Conservation (phyloP, 2,888 invertebrate genomes). For the Drosophila algonquin region DNA sequence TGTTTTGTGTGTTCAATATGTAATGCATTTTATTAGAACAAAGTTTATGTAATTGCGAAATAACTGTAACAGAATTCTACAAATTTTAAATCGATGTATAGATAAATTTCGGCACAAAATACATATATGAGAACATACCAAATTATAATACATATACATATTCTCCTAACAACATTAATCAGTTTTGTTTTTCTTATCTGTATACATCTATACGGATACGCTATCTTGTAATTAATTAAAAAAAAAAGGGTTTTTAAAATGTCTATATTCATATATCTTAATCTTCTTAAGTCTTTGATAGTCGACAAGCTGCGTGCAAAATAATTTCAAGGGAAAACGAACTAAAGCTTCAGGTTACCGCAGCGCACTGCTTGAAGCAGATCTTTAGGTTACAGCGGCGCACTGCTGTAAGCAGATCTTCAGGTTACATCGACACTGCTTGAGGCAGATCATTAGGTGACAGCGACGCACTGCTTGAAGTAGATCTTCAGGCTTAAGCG, state of each 20-base stretch:
- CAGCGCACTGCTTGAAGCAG: too few species aligned
- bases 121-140: conserved; percentile 27
- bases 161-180: not conserved
- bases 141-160: not conserved
- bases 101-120: conserved; percentile 26
- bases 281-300: too few species aligned
- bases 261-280: too few species aligned
- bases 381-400: too few species aligned
- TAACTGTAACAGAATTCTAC: not conserved
- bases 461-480: too few species aligned
- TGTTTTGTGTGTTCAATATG: conserved; percentile 8
- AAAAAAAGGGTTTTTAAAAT: not conserved
- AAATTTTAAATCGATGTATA: conserved; percentile 7
- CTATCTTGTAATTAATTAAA: too few species aligned
- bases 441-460: too few species aligned
- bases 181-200: not conserved
- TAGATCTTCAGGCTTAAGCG: too few species aligned
- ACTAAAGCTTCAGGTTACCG: not conserved
- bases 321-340: too few species aligned
- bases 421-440: too few species aligned
- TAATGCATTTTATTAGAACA: conserved; percentile 7
- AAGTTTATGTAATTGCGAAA: conserved; percentile 9
- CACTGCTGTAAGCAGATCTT: too few species aligned
- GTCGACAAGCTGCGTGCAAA: too few species aligned
- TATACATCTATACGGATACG: not conserved